Base-by-base conservation (phyloP, 2,797 vertebrate genomes). In the Sebastes ruberrimus region DNA sequence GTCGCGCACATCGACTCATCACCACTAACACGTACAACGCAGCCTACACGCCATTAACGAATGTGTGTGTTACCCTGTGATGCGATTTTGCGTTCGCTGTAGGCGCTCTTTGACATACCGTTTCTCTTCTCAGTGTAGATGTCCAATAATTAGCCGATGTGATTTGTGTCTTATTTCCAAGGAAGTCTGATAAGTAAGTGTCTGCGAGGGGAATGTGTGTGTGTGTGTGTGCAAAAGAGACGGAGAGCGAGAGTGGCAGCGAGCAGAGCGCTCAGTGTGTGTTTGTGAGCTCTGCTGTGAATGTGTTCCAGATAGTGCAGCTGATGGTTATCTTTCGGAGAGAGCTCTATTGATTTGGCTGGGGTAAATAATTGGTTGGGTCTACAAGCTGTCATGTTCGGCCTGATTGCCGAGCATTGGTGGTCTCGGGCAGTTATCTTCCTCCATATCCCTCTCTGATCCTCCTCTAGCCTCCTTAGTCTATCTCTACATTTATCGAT, bases 331-430 rank as follows among this genome's bases (percentile, higher is more conserved):
- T 94, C 93, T 93, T 88, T 93, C 88, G 63, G 84, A 92, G 90
- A 93, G 89, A 88, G 93, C 87, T 85, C 86, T 95, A 95, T 96
- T 94, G 95, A 96, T 96, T 95, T 93, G 92, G 85, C 90, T 84
- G 89, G 85, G 91, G 89, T 93, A 89, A 95, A 95, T 96, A 95
- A 96, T 96, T 95, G 95, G 92, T 88, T 88, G 83, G 91, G 91
- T 94, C 94, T 95, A 93, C 95, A 93, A 93, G 91, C 95, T 94
- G 95, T 95, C 94, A 95, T 95, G 95, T 96, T 94, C 91, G 57
- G 90, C 88, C 91, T 94, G 95, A 94, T 95, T 95, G 94, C 92
- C 74, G 89, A 91, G 93, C 92, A 90, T 87, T 91, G 93, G 89
- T 91, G 92, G 88, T 91, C 94, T 90, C 60, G 60, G 83, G 90